These are phyloP conservation scores for Aphis gossypii DNA, from an alignment of 1,140 invertebrate genomes.

Conservation along the genomic window DNA sequence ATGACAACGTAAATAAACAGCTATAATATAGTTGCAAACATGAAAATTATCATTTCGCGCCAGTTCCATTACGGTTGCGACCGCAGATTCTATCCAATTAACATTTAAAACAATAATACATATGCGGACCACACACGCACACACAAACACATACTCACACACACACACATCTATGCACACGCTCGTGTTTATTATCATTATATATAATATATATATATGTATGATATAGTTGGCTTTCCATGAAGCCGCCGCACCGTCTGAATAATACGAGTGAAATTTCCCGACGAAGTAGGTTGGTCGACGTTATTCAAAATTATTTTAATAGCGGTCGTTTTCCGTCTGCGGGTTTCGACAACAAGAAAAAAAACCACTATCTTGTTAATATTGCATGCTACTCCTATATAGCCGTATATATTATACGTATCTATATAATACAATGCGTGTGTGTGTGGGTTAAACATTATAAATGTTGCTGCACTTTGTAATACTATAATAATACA, in stretches of 20 bases:
- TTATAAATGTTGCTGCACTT: background rate
- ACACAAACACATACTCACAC: no score
- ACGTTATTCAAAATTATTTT: slow-evolving; percentile 20
- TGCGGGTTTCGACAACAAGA: background rate
- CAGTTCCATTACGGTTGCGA: background rate
- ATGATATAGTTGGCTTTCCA: background rate
- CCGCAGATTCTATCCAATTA: slow-evolving; percentile 14
- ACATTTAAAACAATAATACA: background rate
- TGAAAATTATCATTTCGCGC: background rate
- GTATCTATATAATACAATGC: background rate
- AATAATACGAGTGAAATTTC: background rate
- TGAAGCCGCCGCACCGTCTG: background rate
- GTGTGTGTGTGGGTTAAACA: background rate
- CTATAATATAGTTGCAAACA: background rate
- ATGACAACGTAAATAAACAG: background rate
- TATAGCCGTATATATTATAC: background rate
- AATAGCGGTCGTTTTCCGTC: slow-evolving; percentile 13
- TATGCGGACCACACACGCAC: background rate
- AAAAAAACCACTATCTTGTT: background rate
- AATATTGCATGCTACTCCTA: background rate
- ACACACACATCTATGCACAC: no score
- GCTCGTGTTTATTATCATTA: background rate
- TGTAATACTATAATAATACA: background rate
- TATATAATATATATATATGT: background rate
- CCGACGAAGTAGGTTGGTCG: slow-evolving; percentile 9